Evolutionary conservation across 64 coral and sea anemone species (phyloP), one percentile per base, ranked within the genome.

Genomic region (Montipora capricornis): DNA sequence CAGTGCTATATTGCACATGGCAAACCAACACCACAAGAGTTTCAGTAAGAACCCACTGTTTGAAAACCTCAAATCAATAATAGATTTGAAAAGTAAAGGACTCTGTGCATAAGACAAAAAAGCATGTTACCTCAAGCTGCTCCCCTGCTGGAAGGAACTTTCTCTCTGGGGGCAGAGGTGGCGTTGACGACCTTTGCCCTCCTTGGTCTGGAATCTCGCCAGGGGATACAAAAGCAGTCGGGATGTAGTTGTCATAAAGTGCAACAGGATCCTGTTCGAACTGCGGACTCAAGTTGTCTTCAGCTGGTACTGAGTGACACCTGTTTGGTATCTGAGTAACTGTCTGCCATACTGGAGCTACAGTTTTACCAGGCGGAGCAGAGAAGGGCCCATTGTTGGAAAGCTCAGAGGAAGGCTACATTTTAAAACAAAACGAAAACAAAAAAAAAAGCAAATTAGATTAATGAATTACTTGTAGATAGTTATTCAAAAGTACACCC

Each of bases 341-440:
- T 70, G 62, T 5, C 82, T 86, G 82, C 82, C 82, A 86, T 1
- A 47, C 67, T 73, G 62, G 46, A 5, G 82, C 29, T 59, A 44
- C 80, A 67, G 76, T 85, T 79, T 76, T 78, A 48, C 91, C 91
- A 17, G 83, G 81, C 0, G 91, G 83, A 47, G 83, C 92, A 76
- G 92, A 93, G 13, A 47, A 73, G 15, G 92, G 84, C 5, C 92
- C 84, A 73, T 73, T 86, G 19, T 71, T 71, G 57, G 57, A 82
- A 44, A 60, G 12, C 20, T 29, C 49, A 7, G 29, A 37, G 1
- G 29, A 37, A 37, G 80, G 57, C 57, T 82, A 51, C 20, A 14
- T 1, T 2, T 26, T 46, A 82, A 26, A 66, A 5, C 62, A 64
- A 45, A 45, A 12, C 8, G 7, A 57, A 57, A 57, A 57, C 6